phyloP scores from a whole-genome alignment of 2,113 vertebrate species.

The Corythoichthys haematopterus region DNA sequence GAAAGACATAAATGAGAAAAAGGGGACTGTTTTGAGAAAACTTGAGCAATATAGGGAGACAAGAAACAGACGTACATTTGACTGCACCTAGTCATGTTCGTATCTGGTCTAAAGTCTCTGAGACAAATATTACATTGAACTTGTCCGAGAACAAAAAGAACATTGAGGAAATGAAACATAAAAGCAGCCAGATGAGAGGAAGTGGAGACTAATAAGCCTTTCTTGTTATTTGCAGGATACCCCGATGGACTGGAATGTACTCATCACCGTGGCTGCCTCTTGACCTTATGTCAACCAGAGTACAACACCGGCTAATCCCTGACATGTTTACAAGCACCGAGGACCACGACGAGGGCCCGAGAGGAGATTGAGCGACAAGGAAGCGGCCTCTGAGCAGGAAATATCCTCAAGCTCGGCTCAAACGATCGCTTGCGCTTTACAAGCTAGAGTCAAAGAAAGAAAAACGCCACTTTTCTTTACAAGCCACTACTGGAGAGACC shows the following conservation, averaged over 20 bases:
- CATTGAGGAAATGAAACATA: background rate
- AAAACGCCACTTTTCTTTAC: background rate
- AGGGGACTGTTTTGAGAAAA: no score
- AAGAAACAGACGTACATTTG: no score
- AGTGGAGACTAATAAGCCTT: background rate
- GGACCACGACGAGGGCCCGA: background rate
- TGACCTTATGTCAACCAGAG: no score
- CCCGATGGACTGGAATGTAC: background rate
- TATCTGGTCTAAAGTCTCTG: no score
- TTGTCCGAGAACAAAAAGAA: no score
- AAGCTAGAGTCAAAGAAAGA: background rate
- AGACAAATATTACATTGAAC: background rate
- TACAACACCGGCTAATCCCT: background rate
- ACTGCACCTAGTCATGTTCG: no score
- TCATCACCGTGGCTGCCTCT: background rate
- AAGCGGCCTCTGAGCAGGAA: background rate
- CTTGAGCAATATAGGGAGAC: no score
- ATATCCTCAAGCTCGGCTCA: slow-evolving; percentile 1
- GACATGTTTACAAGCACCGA: background rate
- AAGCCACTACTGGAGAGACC: background rate
- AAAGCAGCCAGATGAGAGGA: background rate
- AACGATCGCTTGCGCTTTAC: slow-evolving; percentile 1
- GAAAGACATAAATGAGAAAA: no score
- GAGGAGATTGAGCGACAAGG: background rate
- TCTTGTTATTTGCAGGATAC: slow-evolving; percentile 2